Conservation (phyloP, 2,888 invertebrate species). For the Mimumesa dahlbomi region DNA sequence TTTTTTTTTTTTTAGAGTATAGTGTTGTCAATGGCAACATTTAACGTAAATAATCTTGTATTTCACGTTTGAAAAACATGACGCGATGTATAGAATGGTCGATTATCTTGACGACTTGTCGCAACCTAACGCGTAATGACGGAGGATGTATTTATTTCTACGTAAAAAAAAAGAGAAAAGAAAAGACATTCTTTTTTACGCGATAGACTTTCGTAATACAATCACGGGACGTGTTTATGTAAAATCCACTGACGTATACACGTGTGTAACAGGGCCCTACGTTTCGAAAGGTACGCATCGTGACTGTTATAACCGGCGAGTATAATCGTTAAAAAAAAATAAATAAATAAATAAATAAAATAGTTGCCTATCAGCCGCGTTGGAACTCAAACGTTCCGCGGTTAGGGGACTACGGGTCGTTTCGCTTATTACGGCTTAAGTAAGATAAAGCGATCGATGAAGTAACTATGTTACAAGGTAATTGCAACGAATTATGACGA, state of each 20-base stretch:
- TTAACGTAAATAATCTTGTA: too few relatives aligned
- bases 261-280: conserved; percentile 6
- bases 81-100: too few relatives aligned
- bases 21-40: too few relatives aligned
- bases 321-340: conserved; percentile 54
- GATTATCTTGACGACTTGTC: too few relatives aligned
- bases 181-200: conserved; percentile 8
- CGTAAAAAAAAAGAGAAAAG: too few relatives aligned
- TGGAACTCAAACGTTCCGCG: conserved; percentile 53
- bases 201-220: conserved; percentile 24
- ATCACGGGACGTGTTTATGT: conserved; percentile 21
- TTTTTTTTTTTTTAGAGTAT: too few relatives aligned
- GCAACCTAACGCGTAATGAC: too few relatives aligned
- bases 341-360: too few relatives aligned
- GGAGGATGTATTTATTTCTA: background rate
- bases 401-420: conserved; percentile 51
- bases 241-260: conserved; percentile 23
- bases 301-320: conserved; percentile 11
- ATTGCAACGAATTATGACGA: conserved; percentile 71
- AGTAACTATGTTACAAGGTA: conserved; percentile 69
- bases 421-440: conserved; percentile 47
- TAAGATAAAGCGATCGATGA: conserved; percentile 66
- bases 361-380: conserved; percentile 46
- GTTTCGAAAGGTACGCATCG: conserved; percentile 28
- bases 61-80: too few relatives aligned